Evolutionary conservation across 1,140 invertebrate species (phyloP).

Genomic region (Proctacanthus coquilletti): DNA sequence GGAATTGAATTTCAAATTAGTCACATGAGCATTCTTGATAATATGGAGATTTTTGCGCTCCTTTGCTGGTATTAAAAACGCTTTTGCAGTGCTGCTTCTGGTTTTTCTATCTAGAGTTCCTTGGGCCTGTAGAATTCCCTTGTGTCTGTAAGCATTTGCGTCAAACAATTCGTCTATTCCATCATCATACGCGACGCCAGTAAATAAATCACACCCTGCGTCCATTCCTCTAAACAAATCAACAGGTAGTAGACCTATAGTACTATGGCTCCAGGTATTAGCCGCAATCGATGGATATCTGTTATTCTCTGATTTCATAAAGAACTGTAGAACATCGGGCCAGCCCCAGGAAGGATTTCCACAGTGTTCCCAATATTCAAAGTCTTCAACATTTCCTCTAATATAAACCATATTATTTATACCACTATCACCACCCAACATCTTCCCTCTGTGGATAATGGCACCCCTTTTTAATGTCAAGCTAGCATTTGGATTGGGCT

Average conservation of each 20-base stretch:
- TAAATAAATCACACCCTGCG: no score
- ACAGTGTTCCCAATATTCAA: constrained; percentile 41
- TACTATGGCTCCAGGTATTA: no score
- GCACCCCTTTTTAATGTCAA: constrained; percentile 35
- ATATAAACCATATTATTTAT: constrained; percentile 58
- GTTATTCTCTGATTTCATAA: constrained; percentile 19
- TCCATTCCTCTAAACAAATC: no score
- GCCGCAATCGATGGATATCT: no score
- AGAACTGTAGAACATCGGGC: constrained; percentile 18
- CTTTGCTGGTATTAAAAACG: constrained; percentile 41
- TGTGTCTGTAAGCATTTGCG: no score
- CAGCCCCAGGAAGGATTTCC: constrained; percentile 31
- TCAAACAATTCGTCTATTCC: no score
- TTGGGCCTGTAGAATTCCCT: no score
- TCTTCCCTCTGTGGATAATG: constrained; percentile 52
- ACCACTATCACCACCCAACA: constrained; percentile 57
- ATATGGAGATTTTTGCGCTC: constrained; percentile 51
- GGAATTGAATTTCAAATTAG: constrained; percentile 41
- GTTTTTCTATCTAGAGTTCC: constrained; percentile 62
- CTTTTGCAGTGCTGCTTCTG: constrained; percentile 47
- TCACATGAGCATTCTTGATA: constrained; percentile 41
- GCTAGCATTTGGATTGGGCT: constrained; percentile 39
- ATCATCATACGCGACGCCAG: no score
- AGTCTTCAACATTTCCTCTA: constrained; percentile 18
- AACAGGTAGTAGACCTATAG: no score